Percentiles rank a stretch among this genome's conserved stretches.
Conservation (phyloP, 2,888 invertebrate species). For the Rhabditophanes sp. region DNA sequence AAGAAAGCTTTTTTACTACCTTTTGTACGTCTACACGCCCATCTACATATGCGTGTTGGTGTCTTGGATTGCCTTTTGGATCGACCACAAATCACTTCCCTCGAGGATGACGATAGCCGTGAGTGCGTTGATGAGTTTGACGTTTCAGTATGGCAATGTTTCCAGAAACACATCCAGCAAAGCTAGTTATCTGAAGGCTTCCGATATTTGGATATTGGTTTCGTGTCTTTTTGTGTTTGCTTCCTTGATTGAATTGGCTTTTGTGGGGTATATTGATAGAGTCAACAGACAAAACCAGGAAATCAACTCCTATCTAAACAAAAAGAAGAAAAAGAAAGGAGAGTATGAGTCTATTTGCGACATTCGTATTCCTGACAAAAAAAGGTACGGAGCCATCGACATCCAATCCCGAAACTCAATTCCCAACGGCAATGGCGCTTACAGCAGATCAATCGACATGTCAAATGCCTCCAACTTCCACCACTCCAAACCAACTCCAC, state of each 20-base stretch:
- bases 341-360: too few species aligned
- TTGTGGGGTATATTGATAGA: slow-evolving; percentile 19
- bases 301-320: too few species aligned
- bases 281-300: slow-evolving; percentile 4
- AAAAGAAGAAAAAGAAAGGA: too few species aligned
- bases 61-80: slow-evolving; percentile 18
- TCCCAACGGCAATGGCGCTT: too few species aligned
- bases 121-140: slow-evolving; percentile 14
- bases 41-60: slow-evolving; percentile 21
- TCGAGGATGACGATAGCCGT: slow-evolving; percentile 17
- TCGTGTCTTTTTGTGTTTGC: slow-evolving; percentile 11
- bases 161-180: slow-evolving; percentile 6
- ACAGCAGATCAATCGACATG: too few species aligned
- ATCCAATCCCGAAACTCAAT: too few species aligned
- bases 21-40: slow-evolving; percentile 39
- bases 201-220: slow-evolving; percentile 19
- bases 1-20: slow-evolving; percentile 37
- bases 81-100: slow-evolving; percentile 13
- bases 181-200: slow-evolving; percentile 14
- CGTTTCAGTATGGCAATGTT: slow-evolving; percentile 17
- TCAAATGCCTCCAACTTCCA: too few species aligned
- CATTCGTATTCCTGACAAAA: too few species aligned
- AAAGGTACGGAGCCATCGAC: too few species aligned
- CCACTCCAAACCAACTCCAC: too few species aligned
- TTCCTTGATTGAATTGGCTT: slow-evolving; percentile 16